A percentile compares a stretch with the other conserved stretches of the same genome.
Evolutionary conservation across 2,888 invertebrate genomes (phyloP).

Genomic region (Calameuta pallipes): DNA sequence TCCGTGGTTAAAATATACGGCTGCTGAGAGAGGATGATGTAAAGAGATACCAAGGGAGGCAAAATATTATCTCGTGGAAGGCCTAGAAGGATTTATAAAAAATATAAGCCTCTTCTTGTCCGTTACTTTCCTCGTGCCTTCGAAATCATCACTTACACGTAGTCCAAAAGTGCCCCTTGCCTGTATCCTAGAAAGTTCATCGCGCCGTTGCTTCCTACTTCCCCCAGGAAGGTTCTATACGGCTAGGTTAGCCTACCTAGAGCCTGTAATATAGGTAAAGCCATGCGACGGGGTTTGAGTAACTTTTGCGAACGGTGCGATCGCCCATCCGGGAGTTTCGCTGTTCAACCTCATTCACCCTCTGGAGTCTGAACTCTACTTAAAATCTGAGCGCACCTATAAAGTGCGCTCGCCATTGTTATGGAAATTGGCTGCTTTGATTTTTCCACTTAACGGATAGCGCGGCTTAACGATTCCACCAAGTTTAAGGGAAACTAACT

Average conservation of each 20-base stretch:
- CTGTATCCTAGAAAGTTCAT: not conserved
- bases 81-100: not conserved
- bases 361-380: slow-evolving; percentile 15
- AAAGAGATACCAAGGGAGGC: not conserved
- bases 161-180: not conserved
- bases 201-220: slow-evolving; percentile 5
- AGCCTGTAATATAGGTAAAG: not conserved
- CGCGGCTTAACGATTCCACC: not conserved
- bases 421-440: slow-evolving; percentile 17
- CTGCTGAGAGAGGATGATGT: not conserved
- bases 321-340: not conserved
- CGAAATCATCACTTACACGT: not conserved
- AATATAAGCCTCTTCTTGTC: not conserved
- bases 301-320: not conserved
- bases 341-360: not conserved
- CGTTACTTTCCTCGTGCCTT: not conserved
- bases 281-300: not conserved
- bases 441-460: slow-evolving; percentile 8
- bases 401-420: slow-evolving; percentile 15
- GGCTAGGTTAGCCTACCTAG: not conserved
- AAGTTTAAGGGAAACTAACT: not conserved
- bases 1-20: not conserved
- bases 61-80: not conserved
- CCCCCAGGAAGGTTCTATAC: slow-evolving; percentile 13
- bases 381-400: slow-evolving; percentile 14